Evolutionary conservation across 2,797 vertebrate species (phyloP), one percentile per base, ranked within the genome.

Genomic region (Morelia viridis): DNA sequence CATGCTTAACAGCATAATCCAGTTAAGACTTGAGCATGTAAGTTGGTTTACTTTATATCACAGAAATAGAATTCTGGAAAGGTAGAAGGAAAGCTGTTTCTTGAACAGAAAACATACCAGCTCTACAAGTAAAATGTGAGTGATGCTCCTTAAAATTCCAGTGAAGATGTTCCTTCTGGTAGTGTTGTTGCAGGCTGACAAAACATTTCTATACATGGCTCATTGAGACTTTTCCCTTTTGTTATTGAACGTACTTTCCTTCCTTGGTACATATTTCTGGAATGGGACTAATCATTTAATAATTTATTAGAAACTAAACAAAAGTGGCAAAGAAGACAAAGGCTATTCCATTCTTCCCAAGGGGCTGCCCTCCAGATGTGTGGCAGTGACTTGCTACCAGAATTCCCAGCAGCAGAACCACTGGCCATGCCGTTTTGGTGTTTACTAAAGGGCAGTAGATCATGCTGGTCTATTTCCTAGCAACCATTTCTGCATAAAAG

Each of bases 1-100:
- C 31, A 68, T 11, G 85, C 89, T 96, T 93, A 89, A 84, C 90
- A 93, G 93, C 85, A 92, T 89, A 90, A 62, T 85, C 93, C 93
- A 95, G 95, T 94, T 94, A 90, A 0, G 0, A 93, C n/a, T 89
- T 61, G 88, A 71, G 57, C 87, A 88, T 50, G 31, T 80, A 88
- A 35, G 12, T 60, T 12, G 89, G 60, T 64, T 68, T 60, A 64
- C 35, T 93, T 90, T 87, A 94, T 89, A 94, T 8, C 87, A 65
- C 8, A 90, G 57, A 64, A 86, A 71, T 93, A 87, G 53, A 76
- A 53, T 90, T 85, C 71, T 85, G 22, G 8, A 84, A 10, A 6
- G 68, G 46, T 12, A 4, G 9, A n/a, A 62, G 92, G 91, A n/a
- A 89, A 93, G 71, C 17, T 22, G 12, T 87, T 91, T 85, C 9